Conservation (phyloP, 2,888 invertebrate genomes). For the Drosophila neotestacea region DNA sequence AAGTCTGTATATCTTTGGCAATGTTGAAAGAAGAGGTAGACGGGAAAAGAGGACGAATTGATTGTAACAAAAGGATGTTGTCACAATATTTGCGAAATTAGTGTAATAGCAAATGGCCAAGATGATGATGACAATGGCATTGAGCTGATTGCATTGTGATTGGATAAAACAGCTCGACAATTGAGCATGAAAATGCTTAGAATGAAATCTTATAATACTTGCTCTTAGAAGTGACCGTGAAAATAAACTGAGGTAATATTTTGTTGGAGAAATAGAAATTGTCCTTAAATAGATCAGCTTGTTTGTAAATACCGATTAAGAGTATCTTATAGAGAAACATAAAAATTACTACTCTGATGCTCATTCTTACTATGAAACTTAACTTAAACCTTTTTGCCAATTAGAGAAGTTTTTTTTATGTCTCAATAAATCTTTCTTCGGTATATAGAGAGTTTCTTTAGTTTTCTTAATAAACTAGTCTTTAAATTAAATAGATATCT, state of each 20-base stretch:
- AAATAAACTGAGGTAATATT: no score
- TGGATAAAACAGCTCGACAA: conserved; percentile 1
- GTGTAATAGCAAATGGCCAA: conserved; percentile 55
- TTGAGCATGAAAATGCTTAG: background rate
- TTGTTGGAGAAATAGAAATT: no score
- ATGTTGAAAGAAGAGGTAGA: conserved; percentile 28
- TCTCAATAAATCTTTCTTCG: no score
- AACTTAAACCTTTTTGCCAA: no score
- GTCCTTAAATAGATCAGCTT: no score
- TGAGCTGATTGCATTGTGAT: conserved; percentile 48
- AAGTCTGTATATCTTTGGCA: conserved; percentile 9
- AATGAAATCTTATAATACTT: background rate
- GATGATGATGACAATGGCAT: conserved; percentile 35
- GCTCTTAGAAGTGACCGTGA: background rate
- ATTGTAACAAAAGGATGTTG: conserved; percentile 61
- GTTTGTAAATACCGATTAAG: no score
- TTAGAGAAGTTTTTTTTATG: no score
- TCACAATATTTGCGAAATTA: conserved; percentile 72
- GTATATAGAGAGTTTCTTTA: no score
- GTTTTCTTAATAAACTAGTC: no score
- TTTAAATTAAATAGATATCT: background rate
- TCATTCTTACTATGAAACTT: no score
- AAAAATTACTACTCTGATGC: no score
- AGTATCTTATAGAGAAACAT: no score
- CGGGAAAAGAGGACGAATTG: conserved; percentile 42